Evolutionary conservation across 2,888 invertebrate species (phyloP).

Genomic region (Peribatodes rhomboidaria): DNA sequence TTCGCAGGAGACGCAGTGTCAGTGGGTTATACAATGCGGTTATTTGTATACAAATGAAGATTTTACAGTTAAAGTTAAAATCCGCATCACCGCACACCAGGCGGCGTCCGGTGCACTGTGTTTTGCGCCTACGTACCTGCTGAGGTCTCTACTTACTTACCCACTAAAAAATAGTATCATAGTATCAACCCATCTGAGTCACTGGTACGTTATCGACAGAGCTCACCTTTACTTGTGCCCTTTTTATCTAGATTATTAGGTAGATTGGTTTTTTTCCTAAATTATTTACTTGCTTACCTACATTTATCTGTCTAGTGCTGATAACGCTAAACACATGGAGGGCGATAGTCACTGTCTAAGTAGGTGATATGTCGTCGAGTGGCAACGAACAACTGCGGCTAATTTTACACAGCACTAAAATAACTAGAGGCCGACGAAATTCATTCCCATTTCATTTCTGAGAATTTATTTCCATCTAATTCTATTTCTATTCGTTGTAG

Average conservation of each 20-base stretch:
- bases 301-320: background rate
- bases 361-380: too few relatives aligned
- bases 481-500: conserved; percentile 1
- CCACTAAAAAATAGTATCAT: too few relatives aligned
- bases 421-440: conserved; percentile 19
- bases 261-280: background rate
- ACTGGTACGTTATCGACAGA: background rate
- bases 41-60: too few relatives aligned
- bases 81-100: too few relatives aligned
- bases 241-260: background rate
- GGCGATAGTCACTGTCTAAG: too few relatives aligned
- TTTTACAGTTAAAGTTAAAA: too few relatives aligned
- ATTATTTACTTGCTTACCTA: background rate
- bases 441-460: conserved; percentile 16
- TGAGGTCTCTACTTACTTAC: too few relatives aligned
- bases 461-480: background rate
- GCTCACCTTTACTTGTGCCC: background rate
- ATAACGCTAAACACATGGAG: background rate
- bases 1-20: too few relatives aligned
- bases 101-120: too few relatives aligned
- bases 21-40: too few relatives aligned
- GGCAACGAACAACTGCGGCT: conserved; percentile 3
- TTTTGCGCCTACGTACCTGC: too few relatives aligned
- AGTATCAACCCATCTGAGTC: too few relatives aligned
- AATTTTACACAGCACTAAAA: conserved; percentile 20